Evolutionary conservation across 2,797 vertebrate species (phyloP), one percentile per base, ranked within the genome.

Genomic region (Rhodeus uyekii): DNA sequence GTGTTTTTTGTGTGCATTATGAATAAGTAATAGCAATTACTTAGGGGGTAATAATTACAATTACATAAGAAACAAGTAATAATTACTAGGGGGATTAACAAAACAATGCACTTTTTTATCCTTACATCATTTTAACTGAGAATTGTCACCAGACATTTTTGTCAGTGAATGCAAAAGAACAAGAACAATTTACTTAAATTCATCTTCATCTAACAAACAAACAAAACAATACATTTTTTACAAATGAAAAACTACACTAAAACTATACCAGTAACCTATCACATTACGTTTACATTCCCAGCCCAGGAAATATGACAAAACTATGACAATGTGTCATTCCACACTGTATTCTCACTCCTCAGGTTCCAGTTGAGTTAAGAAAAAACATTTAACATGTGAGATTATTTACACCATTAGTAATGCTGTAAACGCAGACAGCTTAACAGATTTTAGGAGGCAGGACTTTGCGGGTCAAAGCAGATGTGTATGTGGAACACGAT

Each of bases 401-500:
- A 65, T 73, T 60, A 65, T 86, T 83, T 81, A 64, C 68, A 53
- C 78, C 76, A 74, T 85, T 60, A 80, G 65, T 68, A 76, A 39
- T 27, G 77, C 72, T 82, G 9, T 27, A 58, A 86, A 29, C 38
- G 60, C 24, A 74, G 83, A 78, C 74, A 85, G 86, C 81, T 86
- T 81, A 81, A 82, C 71, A 12, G 38, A 79, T 69, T 38, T 44
- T 65, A 82, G 58, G 55, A 65, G 58, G 8, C 10, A 46, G 77
- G 61, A 72, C 61, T 75, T 78, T 78, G 27, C 55, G 39, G 55
- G 79, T 85, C 85, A 85, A 34, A 60, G 74, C 73, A 83, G 80
- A 83, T 77, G 79, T 46, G 74, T 76, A 84, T 32, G 50, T 68
- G 55, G 76, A 76, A 69, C 65, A 77, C 53, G 60, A 82, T 58